phyloP scores from a whole-genome alignment of 2,797 vertebrate species.

The Leptodactylus fallax region DNA sequence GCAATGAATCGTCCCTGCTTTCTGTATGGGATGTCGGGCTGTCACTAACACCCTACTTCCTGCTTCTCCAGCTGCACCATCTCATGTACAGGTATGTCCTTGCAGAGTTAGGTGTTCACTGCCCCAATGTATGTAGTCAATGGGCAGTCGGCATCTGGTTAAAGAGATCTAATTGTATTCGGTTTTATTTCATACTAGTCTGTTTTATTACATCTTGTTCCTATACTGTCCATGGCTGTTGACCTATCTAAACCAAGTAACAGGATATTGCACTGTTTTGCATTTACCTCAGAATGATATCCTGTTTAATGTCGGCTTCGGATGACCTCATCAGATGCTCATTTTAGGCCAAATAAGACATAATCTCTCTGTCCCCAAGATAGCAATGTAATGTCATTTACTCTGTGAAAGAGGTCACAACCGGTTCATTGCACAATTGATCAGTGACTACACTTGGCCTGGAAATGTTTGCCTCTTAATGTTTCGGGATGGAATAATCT shows the following conservation, averaged over 20 bases:
- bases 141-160: too few relatives aligned
- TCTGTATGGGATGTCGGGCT: too few relatives aligned
- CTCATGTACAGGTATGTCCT: too few relatives aligned
- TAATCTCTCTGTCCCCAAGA: background rate
- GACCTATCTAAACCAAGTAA: background rate
- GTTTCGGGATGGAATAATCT: background rate
- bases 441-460: slow-evolving; percentile 14
- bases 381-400: slow-evolving; percentile 43
- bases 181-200: background rate
- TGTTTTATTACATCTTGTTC: background rate
- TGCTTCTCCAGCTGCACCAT: too few relatives aligned
- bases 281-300: slow-evolving; percentile 9
- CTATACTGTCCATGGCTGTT: background rate
- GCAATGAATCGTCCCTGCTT: too few relatives aligned
- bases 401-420: slow-evolving; percentile 17
- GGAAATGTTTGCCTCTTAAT: background rate
- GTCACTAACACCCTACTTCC: too few relatives aligned
- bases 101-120: too few relatives aligned
- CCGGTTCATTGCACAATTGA: slow-evolving; percentile 25
- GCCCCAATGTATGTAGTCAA: too few relatives aligned
- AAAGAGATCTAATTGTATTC: background rate
- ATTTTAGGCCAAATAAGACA: slow-evolving; percentile 28
- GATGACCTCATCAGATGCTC: slow-evolving; percentile 4
- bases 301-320: background rate
- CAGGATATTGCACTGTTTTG: background rate